These are phyloP conservation scores for Nymphicus hollandicus DNA, from an alignment of 2,113 vertebrate species.

Conservation along the genomic window DNA sequence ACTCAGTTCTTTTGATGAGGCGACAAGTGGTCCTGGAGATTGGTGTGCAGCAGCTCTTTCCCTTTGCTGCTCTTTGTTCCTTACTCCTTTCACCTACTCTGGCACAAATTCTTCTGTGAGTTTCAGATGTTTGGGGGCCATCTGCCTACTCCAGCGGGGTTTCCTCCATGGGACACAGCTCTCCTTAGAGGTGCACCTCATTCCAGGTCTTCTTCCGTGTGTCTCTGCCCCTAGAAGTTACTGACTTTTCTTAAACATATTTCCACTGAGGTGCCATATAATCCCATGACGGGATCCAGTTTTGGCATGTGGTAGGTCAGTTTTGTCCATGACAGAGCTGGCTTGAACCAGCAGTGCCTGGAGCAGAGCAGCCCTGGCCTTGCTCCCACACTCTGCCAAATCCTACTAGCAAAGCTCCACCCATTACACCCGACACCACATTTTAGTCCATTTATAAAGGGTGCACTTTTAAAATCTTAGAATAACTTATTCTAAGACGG, in stretches of 20 bases:
- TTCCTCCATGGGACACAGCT: neutral
- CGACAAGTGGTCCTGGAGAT: fast-evolving
- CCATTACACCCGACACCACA: fast-evolving
- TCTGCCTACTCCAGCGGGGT: neutral
- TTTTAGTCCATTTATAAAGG: neutral
- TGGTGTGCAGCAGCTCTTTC: neutral
- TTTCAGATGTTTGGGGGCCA: neutral
- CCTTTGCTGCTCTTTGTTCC: neutral
- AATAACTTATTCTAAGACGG: neutral
- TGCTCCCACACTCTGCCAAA: neutral
- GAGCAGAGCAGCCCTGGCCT: neutral
- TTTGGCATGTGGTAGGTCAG: fast-evolving
- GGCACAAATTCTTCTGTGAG: neutral
- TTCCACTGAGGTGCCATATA: neutral
- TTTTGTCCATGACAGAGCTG: neutral
- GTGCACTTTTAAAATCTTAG: neutral
- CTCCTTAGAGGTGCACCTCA: neutral
- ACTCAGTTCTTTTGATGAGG: neutral
- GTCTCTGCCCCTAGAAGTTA: neutral
- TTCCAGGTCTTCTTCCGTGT: neutral
- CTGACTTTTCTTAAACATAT: neutral
- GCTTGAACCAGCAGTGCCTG: neutral
- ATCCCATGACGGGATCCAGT: neutral
- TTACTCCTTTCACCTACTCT: neutral
- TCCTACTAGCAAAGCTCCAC: neutral